Percentiles rank a stretch among this genome's conserved stretches.
Evolutionary conservation across 2,888 invertebrate genomes (phyloP).

Genomic region (Noctua comes): DNA sequence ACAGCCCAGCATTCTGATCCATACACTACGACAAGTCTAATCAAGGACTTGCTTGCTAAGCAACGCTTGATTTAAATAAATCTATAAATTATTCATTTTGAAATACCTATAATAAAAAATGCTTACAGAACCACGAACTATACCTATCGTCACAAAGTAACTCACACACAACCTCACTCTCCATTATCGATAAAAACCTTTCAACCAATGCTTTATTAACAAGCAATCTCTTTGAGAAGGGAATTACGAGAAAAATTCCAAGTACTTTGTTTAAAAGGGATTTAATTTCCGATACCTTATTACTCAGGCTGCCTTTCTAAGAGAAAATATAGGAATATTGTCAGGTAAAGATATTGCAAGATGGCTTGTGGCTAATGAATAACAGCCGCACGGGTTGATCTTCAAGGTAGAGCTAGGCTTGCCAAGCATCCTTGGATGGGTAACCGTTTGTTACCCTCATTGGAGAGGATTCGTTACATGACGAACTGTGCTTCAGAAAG

Average conservation of each 20-base stretch:
- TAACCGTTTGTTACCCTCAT: neutral
- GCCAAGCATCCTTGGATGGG: neutral
- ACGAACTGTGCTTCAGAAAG: no score
- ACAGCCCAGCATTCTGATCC: no score
- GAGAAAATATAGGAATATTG: neutral
- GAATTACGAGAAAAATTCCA: neutral
- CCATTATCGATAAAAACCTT: neutral
- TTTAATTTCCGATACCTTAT: slow-evolving; percentile 7
- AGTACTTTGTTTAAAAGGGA: slow-evolving; percentile 14
- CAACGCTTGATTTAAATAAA: neutral
- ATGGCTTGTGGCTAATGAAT: neutral
- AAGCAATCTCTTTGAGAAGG: slow-evolving; percentile 9
- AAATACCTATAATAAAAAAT: neutral
- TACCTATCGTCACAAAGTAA: neutral
- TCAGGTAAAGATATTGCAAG: neutral
- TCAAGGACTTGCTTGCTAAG: no score
- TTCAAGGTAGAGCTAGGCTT: neutral
- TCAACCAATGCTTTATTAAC: neutral
- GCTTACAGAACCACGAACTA: no score
- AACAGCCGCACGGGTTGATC: neutral
- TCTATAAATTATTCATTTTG: neutral
- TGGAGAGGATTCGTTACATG: neutral
- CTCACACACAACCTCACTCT: neutral
- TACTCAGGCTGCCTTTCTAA: neutral
- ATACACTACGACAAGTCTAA: no score